Conservation (phyloP, 2,888 invertebrate species). For the Nephrocerus scutellatus region DNA sequence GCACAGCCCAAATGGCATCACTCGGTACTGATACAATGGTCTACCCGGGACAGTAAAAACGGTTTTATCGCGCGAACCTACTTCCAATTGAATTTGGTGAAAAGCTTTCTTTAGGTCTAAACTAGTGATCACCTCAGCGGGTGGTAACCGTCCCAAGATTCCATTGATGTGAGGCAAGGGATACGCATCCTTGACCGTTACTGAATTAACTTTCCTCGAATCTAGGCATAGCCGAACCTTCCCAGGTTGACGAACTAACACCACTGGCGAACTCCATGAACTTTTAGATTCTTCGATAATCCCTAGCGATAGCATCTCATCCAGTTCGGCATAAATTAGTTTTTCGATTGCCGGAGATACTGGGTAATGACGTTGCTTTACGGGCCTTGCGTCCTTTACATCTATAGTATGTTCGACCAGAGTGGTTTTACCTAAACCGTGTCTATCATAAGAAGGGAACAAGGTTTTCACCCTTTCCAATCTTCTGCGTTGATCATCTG, state of each 20-base stretch:
- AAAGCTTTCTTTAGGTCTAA: constrained; percentile 14
- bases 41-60: constrained; percentile 9
- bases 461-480: no score
- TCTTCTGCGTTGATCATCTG: no score
- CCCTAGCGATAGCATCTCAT: no score
- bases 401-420: no score
- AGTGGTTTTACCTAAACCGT: no score
- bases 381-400: no score
- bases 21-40: constrained; percentile 6
- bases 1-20: constrained; percentile 10
- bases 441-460: no score
- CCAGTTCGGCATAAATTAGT: no score
- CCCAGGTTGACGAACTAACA: constrained; percentile 23
- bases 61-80: constrained; percentile 6
- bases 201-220: constrained; percentile 25
- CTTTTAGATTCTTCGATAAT: no score
- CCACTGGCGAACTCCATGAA: constrained; percentile 29
- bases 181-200: constrained; percentile 18
- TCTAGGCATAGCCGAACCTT: constrained; percentile 26
- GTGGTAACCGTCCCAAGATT: constrained; percentile 4
- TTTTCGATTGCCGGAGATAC: no score
- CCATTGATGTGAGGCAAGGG: constrained; percentile 11
- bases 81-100: constrained; percentile 9
- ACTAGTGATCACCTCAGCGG: constrained; percentile 10
- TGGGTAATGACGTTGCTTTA: no score